phyloP scores from a whole-genome alignment of 2,113 vertebrate genomes.

The Colossoma macropomum region DNA sequence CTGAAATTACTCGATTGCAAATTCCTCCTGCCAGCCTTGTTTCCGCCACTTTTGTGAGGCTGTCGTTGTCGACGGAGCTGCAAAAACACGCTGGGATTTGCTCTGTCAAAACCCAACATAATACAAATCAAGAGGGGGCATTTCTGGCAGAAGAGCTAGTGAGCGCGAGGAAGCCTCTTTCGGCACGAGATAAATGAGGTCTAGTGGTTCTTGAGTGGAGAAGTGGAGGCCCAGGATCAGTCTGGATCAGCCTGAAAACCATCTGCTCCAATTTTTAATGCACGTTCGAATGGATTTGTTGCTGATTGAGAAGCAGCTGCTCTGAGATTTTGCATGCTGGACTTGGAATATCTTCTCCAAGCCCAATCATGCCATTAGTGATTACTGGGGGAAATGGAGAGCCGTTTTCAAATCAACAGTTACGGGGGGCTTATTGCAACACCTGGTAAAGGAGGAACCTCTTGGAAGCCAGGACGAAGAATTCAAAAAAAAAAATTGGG shows the following conservation, averaged over 20 bases:
- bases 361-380: not conserved
- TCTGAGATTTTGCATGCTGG: not conserved
- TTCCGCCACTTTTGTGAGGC: not conserved
- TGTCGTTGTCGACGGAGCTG: not conserved
- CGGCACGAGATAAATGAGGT: conserved; percentile 44
- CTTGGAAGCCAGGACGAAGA: not conserved
- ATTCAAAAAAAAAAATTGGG: not conserved
- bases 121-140: conserved; percentile 11
- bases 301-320: conserved; percentile 25
- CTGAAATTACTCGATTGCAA: conserved; percentile 23
- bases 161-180: conserved; percentile 16
- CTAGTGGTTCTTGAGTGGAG: conserved; percentile 19
- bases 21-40: not conserved
- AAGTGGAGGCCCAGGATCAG: not conserved
- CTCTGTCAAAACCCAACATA: conserved; percentile 1
- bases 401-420: not conserved
- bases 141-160: conserved; percentile 1
- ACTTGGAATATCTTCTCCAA: not conserved
- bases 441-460: not conserved
- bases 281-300: not conserved
- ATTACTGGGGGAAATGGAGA: not conserved
- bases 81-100: conserved; percentile 34
- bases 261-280: conserved; percentile 38
- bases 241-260: conserved; percentile 6
- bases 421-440: not conserved